Evolutionary conservation across 2,113 vertebrate genomes (phyloP).

Genomic region (Smithornis capensis): DNA sequence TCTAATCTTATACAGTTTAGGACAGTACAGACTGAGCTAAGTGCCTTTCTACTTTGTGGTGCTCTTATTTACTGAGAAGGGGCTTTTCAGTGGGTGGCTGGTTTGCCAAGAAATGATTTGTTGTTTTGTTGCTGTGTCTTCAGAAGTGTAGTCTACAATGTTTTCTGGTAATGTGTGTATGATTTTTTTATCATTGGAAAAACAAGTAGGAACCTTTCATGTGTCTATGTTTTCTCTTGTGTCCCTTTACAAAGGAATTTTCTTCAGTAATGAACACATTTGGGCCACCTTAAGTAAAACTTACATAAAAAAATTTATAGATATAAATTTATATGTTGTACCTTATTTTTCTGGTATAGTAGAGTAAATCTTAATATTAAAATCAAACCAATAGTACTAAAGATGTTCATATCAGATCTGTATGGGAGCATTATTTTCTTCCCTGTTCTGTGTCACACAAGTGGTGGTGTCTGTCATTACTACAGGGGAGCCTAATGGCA

Average conservation of each 20-base stretch:
- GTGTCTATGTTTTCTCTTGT: fast-evolving
- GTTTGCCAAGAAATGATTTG: neutral
- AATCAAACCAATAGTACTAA: neutral
- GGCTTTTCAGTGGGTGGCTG: neutral
- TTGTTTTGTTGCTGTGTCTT: neutral
- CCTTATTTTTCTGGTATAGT: neutral
- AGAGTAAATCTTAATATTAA: neutral
- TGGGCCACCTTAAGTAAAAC: neutral
- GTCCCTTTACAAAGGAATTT: neutral
- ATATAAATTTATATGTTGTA: neutral
- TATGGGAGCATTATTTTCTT: neutral
- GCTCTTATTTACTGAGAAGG: neutral
- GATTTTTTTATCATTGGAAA: neutral
- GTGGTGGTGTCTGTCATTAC: neutral
- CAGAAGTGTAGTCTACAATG: neutral
- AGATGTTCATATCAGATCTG: neutral
- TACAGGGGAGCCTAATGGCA: neutral
- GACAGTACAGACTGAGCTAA: neutral
- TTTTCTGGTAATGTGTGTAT: neutral
- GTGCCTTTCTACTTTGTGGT: neutral
- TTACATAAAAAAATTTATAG: neutral
- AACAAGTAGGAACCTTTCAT: neutral
- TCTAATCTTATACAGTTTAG: neutral
- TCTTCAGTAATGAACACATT: neutral
- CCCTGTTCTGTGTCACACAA: no score